Conservation (phyloP, 2,797 vertebrate genomes). For the Hozukius guyotensis region DNA sequence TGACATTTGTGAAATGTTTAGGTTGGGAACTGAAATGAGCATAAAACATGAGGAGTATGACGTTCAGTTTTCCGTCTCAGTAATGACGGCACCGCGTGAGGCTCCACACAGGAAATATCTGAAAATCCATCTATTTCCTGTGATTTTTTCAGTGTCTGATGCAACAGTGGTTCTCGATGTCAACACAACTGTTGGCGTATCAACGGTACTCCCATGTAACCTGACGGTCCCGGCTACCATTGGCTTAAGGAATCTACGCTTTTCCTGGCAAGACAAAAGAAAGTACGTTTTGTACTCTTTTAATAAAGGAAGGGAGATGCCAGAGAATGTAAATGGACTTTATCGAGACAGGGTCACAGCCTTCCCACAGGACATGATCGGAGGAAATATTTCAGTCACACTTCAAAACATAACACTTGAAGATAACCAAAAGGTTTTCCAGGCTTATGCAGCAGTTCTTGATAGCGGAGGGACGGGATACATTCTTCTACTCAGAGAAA, state of each 20-base stretch:
- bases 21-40: background rate
- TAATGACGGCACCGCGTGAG: background rate
- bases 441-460: background rate
- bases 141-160: background rate
- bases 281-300: background rate
- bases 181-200: background rate
- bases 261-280: background rate
- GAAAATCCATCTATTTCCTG: background rate
- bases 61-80: background rate
- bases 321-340: background rate
- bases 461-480: fast-evolving
- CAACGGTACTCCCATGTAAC: background rate
- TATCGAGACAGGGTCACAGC: background rate
- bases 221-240: background rate
- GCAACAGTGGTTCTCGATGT: background rate
- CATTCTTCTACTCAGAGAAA: fast-evolving
- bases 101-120: background rate
- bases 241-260: background rate
- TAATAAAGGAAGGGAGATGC: background rate
- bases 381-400: conserved; percentile 2
- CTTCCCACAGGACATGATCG: background rate
- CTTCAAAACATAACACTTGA: background rate
- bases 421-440: background rate
- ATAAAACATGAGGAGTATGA: background rate
- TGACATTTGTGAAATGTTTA: background rate